Evolutionary conservation across 2,113 vertebrate genomes (phyloP).

Genomic region (Panthera uncia): DNA sequence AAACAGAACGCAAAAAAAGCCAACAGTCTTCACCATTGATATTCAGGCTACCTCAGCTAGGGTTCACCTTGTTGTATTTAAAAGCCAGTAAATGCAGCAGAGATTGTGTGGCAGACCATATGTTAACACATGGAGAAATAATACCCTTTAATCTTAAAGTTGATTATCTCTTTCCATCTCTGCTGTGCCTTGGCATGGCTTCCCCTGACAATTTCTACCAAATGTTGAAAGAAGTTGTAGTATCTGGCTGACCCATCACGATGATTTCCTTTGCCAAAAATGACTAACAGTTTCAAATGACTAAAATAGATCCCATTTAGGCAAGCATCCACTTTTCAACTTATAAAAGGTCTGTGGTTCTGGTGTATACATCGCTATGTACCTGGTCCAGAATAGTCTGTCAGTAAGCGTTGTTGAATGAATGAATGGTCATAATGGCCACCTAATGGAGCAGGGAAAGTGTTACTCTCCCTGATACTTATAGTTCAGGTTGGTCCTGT

Average conservation of each 20-base stretch:
- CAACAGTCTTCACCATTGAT: background rate
- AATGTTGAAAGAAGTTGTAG: slow-evolving; percentile 41
- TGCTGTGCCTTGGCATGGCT: background rate
- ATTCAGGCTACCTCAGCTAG: background rate
- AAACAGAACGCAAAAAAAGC: background rate
- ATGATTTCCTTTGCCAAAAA: slow-evolving; percentile 62
- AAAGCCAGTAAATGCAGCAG: background rate
- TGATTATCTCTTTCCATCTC: background rate
- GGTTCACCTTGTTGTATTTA: background rate
- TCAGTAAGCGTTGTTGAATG: background rate
- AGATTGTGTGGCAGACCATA: background rate
- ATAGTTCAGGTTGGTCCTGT: background rate
- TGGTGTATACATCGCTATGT: no score
- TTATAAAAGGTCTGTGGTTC: background rate
- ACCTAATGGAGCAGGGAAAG: no score
- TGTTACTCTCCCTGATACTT: background rate
- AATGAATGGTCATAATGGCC: background rate
- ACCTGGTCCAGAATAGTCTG: background rate
- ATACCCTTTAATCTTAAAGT: background rate
- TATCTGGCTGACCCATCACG: slow-evolving; percentile 42
- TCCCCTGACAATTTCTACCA: background rate
- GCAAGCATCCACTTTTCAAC: background rate
- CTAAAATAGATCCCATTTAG: background rate
- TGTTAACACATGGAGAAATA: background rate
- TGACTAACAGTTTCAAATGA: slow-evolving; percentile 8